phyloP scores from a whole-genome alignment of 2,888 invertebrate genomes.

The Yponomeuta cagnagella region DNA sequence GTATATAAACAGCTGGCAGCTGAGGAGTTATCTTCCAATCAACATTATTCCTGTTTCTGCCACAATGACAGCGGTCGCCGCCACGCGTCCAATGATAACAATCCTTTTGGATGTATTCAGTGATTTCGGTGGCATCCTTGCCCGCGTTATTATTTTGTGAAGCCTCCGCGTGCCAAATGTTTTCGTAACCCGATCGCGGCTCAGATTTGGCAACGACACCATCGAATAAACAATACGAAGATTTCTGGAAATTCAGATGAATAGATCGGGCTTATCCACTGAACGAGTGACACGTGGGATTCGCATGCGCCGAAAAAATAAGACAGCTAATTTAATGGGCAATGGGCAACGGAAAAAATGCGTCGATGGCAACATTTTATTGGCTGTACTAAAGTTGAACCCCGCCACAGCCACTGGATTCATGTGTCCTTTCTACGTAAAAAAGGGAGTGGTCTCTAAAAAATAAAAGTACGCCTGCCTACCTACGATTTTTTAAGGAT shows the following conservation, averaged over 20 bases:
- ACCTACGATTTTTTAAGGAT: no score
- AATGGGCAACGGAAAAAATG: no score
- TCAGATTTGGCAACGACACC: not conserved
- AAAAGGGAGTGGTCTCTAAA: no score
- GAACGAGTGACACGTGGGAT: not conserved
- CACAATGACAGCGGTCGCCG: constrained; percentile 5
- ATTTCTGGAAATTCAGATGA: not conserved
- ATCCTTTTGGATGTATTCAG: constrained; percentile 20
- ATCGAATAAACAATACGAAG: not conserved
- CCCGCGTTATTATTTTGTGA: constrained; percentile 13
- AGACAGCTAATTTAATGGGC: not conserved
- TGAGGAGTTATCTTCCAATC: constrained; percentile 13
- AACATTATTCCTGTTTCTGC: constrained; percentile 4
- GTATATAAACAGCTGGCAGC: not conserved
- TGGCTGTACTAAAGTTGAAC: not conserved
- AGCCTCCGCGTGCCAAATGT: constrained; percentile 27
- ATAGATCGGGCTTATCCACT: not conserved
- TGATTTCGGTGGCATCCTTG: not conserved
- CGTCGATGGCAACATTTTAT: no score
- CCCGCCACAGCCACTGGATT: not conserved
- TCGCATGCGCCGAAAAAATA: not conserved
- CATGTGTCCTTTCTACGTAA: no score
- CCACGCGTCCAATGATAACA: constrained; percentile 22
- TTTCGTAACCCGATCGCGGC: constrained; percentile 24
- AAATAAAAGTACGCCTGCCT: no score